Percentiles rank a stretch among this genome's conserved stretches.
phyloP scores from a whole-genome alignment of 2,888 invertebrate genomes.

The Drosophila nr. medialis region DNA sequence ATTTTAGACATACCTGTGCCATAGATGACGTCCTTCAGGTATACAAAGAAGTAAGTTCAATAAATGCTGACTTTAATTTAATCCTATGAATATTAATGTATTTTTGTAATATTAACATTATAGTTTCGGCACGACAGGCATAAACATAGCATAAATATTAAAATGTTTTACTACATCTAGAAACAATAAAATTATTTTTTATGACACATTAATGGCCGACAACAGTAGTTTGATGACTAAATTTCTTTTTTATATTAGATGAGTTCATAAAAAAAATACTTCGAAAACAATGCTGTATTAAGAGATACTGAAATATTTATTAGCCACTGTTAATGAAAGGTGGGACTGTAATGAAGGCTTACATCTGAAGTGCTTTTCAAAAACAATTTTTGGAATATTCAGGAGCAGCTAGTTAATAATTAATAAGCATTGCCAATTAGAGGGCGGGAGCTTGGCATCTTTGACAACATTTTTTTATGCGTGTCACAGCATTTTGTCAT shows the following conservation, averaged over 20 bases:
- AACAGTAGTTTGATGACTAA: neutral
- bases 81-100: neutral
- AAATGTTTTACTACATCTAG: neutral
- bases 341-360: constrained; percentile 11
- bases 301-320: constrained; percentile 47
- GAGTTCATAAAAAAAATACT: neutral
- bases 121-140: neutral
- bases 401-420: constrained; percentile 69
- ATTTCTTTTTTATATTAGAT: neutral
- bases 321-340: constrained; percentile 28
- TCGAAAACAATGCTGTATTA: neutral
- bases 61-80: neutral
- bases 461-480: constrained; percentile 57
- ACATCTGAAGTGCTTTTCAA: constrained; percentile 9
- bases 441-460: constrained; percentile 31
- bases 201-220: neutral
- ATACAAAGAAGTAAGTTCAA: neutral
- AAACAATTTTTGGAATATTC: constrained; percentile 30
- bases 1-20: constrained; percentile 3
- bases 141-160: neutral
- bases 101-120: neutral
- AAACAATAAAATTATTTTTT: neutral
- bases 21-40: neutral
- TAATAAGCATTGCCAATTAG: constrained; percentile 75
- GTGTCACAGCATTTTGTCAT: constrained; percentile 69